Conservation (phyloP, 1,140 invertebrate genomes). For the Drosophila kurseongensis region DNA sequence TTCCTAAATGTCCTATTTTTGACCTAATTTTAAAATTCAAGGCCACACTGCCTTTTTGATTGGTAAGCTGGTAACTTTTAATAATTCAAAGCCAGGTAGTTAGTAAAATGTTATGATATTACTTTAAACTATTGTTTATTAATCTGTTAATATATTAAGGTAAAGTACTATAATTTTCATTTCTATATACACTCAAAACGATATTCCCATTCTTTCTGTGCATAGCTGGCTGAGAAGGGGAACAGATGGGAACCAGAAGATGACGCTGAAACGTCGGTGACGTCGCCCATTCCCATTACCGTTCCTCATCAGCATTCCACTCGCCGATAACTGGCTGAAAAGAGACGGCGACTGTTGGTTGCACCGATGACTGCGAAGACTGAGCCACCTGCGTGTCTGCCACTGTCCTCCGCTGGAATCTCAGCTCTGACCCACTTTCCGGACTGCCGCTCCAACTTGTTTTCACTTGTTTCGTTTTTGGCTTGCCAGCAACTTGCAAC, state of each 20-base stretch:
- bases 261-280: slow-evolving; percentile 43
- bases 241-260: slow-evolving; percentile 35
- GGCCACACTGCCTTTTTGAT: background rate
- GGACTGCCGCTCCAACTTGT: slow-evolving; percentile 73
- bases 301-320: slow-evolving; percentile 50
- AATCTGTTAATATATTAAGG: no score
- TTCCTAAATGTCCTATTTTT: background rate
- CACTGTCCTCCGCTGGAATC: slow-evolving; percentile 50
- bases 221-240: slow-evolving; percentile 8
- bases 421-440: slow-evolving; percentile 75
- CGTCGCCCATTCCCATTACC: slow-evolving; percentile 38
- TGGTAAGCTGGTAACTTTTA: background rate
- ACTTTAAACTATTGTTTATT: no score
- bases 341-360: slow-evolving; percentile 25
- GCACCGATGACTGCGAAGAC: slow-evolving; percentile 29
- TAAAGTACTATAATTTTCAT: background rate
- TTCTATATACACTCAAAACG: background rate
- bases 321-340: slow-evolving; percentile 51
- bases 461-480: slow-evolving; percentile 81
- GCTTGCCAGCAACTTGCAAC: slow-evolving; percentile 41
- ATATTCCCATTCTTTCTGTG: background rate
- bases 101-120: no score
- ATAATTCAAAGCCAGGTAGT: background rate
- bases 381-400: slow-evolving; percentile 72
- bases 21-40: background rate